phyloP scores from a whole-genome alignment of 2,797 vertebrate genomes.

The Glyptemys insculpta region DNA sequence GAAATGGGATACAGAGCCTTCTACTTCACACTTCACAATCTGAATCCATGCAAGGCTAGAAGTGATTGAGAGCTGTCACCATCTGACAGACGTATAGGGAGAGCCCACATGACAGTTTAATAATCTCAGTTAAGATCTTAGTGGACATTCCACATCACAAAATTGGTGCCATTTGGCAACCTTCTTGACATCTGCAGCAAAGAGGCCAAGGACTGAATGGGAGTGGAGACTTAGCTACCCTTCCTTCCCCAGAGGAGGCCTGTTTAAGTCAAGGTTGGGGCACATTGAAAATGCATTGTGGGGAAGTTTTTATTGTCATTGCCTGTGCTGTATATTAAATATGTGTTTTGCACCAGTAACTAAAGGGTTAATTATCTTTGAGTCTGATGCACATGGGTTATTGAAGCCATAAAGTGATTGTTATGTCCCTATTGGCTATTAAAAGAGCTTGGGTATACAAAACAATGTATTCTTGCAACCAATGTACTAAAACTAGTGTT shows the following conservation, averaged over 20 bases:
- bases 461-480: background rate
- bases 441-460: background rate
- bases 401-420: background rate
- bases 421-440: background rate
- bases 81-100: no score
- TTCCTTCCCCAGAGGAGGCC: background rate
- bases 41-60: background rate
- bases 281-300: background rate
- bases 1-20: background rate
- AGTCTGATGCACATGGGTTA: background rate
- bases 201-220: background rate
- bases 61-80: fast-evolving
- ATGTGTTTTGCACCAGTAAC: background rate
- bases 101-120: background rate
- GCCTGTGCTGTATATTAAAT: background rate
- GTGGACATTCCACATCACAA: background rate
- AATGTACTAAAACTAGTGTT: background rate
- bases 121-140: background rate
- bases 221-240: background rate
- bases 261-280: background rate
- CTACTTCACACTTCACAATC: fast-evolving
- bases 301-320: background rate
- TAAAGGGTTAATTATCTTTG: background rate
- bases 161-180: no score
- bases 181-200: background rate